Base-by-base conservation (phyloP, 2,888 invertebrate species). In the Buathra laborator region DNA sequence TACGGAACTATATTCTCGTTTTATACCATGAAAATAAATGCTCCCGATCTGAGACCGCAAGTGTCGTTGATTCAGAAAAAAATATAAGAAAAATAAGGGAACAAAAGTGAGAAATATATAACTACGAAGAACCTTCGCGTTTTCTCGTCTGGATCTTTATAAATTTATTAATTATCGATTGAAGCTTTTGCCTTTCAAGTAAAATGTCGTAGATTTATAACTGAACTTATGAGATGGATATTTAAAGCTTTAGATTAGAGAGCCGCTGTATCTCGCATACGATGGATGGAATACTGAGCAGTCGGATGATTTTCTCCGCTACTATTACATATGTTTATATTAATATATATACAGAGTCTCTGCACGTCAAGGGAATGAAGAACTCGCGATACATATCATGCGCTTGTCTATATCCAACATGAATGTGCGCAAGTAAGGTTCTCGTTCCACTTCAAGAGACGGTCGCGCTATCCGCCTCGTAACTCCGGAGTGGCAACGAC, bases 351-450 rank as follows among this genome's bases (percentile, higher is more conserved):
- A 29, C 62, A 5, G 14, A 46, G 59, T 19, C 43, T 48, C 43
- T 44, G 32, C 12, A 66, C 12, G 53, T 43, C 19, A 32, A 14
- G 14, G 62, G 0, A 24, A n/a, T 46, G 68, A 24, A 43, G 51
- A 76, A 53, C 67, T 67, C 59, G 48, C 67, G 56, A 48, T 10
- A 32, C 37, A 68, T 75, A 80, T 10, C 32, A 51, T 16, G 44
- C n/a, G 32, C 51, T 24, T n/a, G 32, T 51, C 62, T 29, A 46
- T 70, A 77, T 46, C 37, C 56, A 83, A 48, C 53, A 16, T 14
- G 16, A 70, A 14, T 62, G 70, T 10, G 37, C 46, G 19, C 78
- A 4, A 24, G 44, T 53, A 32, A 3, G 46, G 10, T n/a, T 32
- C 70, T 16, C 53, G 43, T 68, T 59, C 48, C 16, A 48, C 44